These are phyloP conservation scores for Brienomyrus longianalis DNA, from an alignment of 2,113 vertebrate species.

Conservation along the genomic window DNA sequence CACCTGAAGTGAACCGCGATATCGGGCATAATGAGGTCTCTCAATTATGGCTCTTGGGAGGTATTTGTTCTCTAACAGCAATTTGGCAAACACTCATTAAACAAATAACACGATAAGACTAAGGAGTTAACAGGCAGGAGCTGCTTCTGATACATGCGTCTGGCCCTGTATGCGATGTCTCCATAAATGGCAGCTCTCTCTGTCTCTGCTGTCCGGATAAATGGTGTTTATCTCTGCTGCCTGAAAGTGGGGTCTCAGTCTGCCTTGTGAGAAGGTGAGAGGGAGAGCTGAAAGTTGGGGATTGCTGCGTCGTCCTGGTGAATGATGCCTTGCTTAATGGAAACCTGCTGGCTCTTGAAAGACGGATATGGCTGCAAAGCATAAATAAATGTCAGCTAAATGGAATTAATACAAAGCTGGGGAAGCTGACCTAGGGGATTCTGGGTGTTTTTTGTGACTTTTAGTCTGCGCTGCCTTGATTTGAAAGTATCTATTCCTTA, in stretches of 20 bases:
- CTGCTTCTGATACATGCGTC: constrained; percentile 53
- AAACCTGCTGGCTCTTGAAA: background rate
- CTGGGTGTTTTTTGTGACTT: background rate
- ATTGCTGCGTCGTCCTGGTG: background rate
- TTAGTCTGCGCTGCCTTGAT: background rate
- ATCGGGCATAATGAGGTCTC: background rate
- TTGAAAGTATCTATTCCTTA: background rate
- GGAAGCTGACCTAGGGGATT: background rate
- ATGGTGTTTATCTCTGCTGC: background rate
- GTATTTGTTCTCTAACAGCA: constrained; percentile 59
- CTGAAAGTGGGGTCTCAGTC: background rate
- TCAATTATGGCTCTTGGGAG: background rate
- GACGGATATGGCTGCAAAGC: background rate
- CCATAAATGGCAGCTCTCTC: no score
- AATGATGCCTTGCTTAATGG: background rate
- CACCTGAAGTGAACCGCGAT: constrained; percentile 1
- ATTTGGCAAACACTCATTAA: constrained; percentile 72
- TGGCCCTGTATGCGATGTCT: constrained; percentile 27
- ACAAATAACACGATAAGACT: constrained; percentile 69
- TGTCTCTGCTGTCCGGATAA: constrained; percentile 49
- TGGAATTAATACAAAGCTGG: background rate
- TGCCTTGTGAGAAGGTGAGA: background rate
- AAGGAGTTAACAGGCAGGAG: constrained; percentile 72
- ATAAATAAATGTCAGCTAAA: background rate
- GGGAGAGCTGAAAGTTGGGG: background rate